Base-by-base conservation (phyloP, 92 coral and sea anemone genomes). In the Phenganax stokvisi region DNA sequence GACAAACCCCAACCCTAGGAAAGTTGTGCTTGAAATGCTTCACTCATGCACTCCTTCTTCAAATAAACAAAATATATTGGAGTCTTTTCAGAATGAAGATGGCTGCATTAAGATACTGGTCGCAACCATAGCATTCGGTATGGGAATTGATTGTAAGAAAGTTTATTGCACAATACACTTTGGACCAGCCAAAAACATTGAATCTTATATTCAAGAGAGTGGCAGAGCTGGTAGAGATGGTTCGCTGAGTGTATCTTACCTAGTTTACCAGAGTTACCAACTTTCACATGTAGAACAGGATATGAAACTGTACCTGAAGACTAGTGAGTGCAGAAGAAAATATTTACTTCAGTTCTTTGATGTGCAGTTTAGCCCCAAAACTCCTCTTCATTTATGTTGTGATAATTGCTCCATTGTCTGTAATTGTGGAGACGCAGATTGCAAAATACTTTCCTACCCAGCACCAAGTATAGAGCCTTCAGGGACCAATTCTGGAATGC, bases 221-320 rank as follows among this genome's bases (percentile, higher is more conserved):
- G 92, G 97, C 6, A 31, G 92, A 51, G 86, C 89, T 30, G 89
- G 92, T 3, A 62, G 89, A 60, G 92, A 89, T 85, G 90, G 90
- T 8, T n/a, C 57, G 17, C 87, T 47, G 57, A 89, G 92, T 74
- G 72, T 55, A 12, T 88, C 88, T 9, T 84, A 57, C 60, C 13
- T 86, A 0, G 53, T 86, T 47, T 86, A 88, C 12, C 75, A 77
- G 54, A 86, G 94, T 16, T 11, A 83, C 7, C 65, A 71, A 0
- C 71, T 85, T 1, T 70, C 47, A 12, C 86, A 86, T 76, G 79
- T 81, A 51, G 87, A 84, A 7, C 57, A 64, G 52, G 88, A 90
- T 52, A 88, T 88, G 86, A 84, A 85, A 54, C 12, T 77, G 2
- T 90, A 85, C 69, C 77, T 88, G 13, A 76, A 78, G 61, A 83